Percentiles rank a stretch among this genome's conserved stretches.
phyloP scores from a whole-genome alignment of 2,888 invertebrate genomes.

The Tanypteryx hageni region DNA sequence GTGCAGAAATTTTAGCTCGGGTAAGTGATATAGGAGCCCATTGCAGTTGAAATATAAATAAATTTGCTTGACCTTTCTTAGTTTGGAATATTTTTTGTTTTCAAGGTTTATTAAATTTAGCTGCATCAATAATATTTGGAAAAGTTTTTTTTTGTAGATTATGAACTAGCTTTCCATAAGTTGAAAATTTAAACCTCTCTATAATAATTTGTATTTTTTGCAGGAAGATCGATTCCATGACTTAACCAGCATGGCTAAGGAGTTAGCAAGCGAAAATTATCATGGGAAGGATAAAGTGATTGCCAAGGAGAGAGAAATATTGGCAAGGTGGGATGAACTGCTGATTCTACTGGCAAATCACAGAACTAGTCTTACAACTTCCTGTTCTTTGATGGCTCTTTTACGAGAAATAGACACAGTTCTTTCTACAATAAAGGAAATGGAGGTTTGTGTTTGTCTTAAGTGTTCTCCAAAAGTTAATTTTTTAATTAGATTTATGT shows the following conservation, averaged over 20 bases:
- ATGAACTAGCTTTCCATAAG: not conserved
- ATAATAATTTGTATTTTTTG: slow-evolving; percentile 67
- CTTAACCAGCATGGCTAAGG: slow-evolving; percentile 94
- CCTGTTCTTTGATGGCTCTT: slow-evolving; percentile 91
- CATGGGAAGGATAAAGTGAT: slow-evolving; percentile 89
- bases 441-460: slow-evolving; percentile 80
- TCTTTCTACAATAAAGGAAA: slow-evolving; percentile 87
- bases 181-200: not conserved
- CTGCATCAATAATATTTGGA: not conserved
- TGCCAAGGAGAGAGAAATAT: slow-evolving; percentile 60
- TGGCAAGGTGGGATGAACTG: slow-evolving; percentile 88
- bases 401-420: slow-evolving; percentile 95
- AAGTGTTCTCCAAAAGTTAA: not conserved
- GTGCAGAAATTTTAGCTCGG: slow-evolving; percentile 95
- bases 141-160: not conserved
- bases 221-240: slow-evolving; percentile 95
- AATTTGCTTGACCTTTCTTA: not conserved
- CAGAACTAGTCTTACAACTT: slow-evolving; percentile 83
- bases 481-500: not conserved
- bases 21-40: slow-evolving; percentile 73
- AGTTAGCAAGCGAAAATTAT: slow-evolving; percentile 93
- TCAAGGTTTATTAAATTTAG: not conserved
- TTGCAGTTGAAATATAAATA: not conserved
- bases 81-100: not conserved
- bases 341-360: slow-evolving; percentile 91